Evolutionary conservation across 2,888 invertebrate genomes (phyloP).

Genomic region (Dichetophora obliterata): DNA sequence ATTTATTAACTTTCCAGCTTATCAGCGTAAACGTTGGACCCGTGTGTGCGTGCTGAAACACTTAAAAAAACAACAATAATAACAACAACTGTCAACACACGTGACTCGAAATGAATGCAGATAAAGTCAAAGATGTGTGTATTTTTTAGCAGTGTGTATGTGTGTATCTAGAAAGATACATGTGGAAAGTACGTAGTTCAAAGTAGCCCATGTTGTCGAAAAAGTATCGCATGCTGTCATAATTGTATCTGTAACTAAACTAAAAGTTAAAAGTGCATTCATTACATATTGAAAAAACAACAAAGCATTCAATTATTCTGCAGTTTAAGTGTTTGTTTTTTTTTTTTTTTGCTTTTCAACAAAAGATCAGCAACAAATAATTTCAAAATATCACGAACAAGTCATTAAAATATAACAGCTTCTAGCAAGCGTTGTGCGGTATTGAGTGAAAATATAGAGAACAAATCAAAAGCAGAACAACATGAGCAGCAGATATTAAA

Average conservation of each 20-base stretch:
- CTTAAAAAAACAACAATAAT: neutral
- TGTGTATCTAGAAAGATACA: neutral
- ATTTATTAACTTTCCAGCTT: no score
- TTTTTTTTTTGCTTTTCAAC: no score
- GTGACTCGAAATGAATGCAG: neutral
- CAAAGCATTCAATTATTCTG: neutral
- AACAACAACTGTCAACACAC: neutral
- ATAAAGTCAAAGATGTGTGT: neutral
- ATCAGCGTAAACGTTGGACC: no score
- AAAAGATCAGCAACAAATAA: no score
- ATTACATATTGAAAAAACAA: neutral
- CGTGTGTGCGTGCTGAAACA: neutral
- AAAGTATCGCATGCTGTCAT: no score
- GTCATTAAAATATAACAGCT: constrained; percentile 15
- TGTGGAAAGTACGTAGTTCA: neutral
- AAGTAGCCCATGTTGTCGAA: no score
- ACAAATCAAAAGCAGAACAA: no score
- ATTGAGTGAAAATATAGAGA: no score
- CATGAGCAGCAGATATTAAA: no score
- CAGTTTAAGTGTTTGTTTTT: no score
- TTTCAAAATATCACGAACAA: neutral
- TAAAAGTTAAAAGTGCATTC: neutral
- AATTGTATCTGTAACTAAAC: neutral
- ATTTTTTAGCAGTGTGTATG: neutral
- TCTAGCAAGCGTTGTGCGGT: neutral